Evolutionary conservation across 2,888 invertebrate genomes (phyloP).

Genomic region (Silvanus unidentatus): DNA sequence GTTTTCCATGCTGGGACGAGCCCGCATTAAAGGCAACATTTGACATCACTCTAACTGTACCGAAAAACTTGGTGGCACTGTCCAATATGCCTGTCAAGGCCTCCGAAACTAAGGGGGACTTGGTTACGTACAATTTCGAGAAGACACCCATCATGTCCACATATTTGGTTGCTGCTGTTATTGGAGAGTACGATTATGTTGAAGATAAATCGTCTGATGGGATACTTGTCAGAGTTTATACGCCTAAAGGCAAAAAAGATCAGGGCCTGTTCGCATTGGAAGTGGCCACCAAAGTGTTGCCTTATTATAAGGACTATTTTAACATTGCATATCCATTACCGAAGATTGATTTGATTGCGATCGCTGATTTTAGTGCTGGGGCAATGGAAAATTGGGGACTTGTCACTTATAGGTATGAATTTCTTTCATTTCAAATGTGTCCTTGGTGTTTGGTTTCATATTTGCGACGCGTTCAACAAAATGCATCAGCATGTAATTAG

Average conservation of each 20-base stretch:
- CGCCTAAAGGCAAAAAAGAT: slow-evolving; percentile 84
- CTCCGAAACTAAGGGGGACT: slow-evolving; percentile 21
- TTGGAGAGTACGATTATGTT: slow-evolving; percentile 92
- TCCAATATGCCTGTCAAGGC: slow-evolving; percentile 81
- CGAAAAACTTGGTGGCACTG: slow-evolving; percentile 70
- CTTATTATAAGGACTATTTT: slow-evolving; percentile 93
- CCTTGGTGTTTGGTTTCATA: no score
- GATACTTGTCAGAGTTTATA: slow-evolving; percentile 74
- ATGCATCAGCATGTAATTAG: no score
- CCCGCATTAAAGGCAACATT: slow-evolving; percentile 94
- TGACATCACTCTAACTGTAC: slow-evolving; percentile 79
- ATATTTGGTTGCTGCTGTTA: slow-evolving; percentile 87
- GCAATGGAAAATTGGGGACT: slow-evolving; percentile 99
- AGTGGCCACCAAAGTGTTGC: slow-evolving; percentile 85
- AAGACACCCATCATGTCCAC: slow-evolving; percentile 92
- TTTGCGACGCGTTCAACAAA: no score
- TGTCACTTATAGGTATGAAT: slow-evolving; percentile 64
- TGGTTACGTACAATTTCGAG: slow-evolving; percentile 55
- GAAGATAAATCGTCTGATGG: slow-evolving; percentile 80
- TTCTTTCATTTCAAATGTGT: neutral
- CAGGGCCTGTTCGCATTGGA: slow-evolving; percentile 89
- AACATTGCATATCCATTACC: slow-evolving; percentile 91
- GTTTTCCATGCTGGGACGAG: slow-evolving; percentile 97
- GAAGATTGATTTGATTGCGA: slow-evolving; percentile 93
- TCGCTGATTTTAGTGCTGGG: slow-evolving; percentile 90